Conservation (phyloP, 2,113 vertebrate species). For the Willisornis vidua region DNA sequence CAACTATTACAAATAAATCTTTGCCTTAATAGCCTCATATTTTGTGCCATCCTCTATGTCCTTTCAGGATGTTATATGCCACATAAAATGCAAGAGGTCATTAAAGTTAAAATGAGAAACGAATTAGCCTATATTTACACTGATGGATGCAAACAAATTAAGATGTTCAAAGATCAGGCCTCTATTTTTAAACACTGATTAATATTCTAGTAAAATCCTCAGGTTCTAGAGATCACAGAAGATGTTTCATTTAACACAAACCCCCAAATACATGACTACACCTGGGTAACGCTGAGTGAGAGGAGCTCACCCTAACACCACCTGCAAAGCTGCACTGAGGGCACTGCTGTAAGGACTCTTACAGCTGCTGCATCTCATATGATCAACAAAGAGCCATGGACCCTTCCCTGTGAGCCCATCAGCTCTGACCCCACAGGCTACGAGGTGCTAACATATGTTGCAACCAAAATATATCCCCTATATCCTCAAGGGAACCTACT, state of each 20-base stretch:
- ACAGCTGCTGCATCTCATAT: background rate
- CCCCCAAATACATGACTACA: background rate
- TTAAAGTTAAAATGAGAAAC: conserved; percentile 19
- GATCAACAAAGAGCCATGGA: background rate
- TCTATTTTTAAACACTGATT: background rate
- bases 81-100: background rate
- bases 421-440: background rate
- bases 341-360: background rate
- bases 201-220: background rate
- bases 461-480: background rate
- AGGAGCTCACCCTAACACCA: background rate
- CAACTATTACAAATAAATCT: conserved; percentile 2
- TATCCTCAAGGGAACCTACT: background rate
- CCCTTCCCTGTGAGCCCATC: background rate
- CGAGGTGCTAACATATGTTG: background rate
- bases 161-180: background rate
- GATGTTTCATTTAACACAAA: background rate
- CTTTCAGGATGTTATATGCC: background rate
- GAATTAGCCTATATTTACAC: conserved; percentile 21
- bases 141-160: background rate
- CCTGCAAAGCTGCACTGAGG: background rate
- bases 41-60: conserved; percentile 1
- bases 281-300: background rate
- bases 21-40: background rate
- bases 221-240: background rate